Evolutionary conservation across 1,140 invertebrate species (phyloP), one percentile per base, ranked within the genome.

Genomic region (Micrasema minimum): DNA sequence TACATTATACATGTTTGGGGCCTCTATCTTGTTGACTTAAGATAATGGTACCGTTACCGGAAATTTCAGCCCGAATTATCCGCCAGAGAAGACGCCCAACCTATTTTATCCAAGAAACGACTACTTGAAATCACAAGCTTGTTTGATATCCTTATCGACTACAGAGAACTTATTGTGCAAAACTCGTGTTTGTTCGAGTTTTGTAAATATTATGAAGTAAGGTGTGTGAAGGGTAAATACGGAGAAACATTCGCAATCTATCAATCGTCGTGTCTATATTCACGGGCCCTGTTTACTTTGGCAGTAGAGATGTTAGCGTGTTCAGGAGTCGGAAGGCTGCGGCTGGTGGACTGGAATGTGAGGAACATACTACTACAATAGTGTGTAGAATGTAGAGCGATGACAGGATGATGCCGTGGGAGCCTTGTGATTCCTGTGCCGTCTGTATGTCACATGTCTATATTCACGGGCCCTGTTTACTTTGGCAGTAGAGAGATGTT

Each of bases 121-220:
- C 55, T 59, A 41, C 55, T 38, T 59, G 5, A 59, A 59, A 59
- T 59, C 55, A 59, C 55, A 12, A 10, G 37, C 55, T 59, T 59
- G 55, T 59, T 59, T 59, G 55, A 41, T 9, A 18, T 10, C 35
- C 35, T 59, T 41, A 41, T 22, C 35, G 55, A 38, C 18, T 38
- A 38, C 55, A 59, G 37, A 9, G 16, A 22, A 12, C 35, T 43
- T 22, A 59, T 59, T 59, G 55, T 38, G 35, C 16, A 16, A n/a
- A 59, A 14, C 23, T 53, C 26, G n/a, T 53, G 50, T 31, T 53
- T 26, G n/a, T 53, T 26, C 20, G 20, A 22, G 5, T 26, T 18
- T 26, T 35, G 50, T 53, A 53, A 53, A 53, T 53, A 35, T 53
- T 53, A 53, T 35, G 55, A 20, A 22, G 55, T 59, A 43, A 59